These are phyloP conservation scores for Conops quadrifasciatus DNA, from an alignment of 2,888 invertebrate genomes.

Conservation along the genomic window DNA sequence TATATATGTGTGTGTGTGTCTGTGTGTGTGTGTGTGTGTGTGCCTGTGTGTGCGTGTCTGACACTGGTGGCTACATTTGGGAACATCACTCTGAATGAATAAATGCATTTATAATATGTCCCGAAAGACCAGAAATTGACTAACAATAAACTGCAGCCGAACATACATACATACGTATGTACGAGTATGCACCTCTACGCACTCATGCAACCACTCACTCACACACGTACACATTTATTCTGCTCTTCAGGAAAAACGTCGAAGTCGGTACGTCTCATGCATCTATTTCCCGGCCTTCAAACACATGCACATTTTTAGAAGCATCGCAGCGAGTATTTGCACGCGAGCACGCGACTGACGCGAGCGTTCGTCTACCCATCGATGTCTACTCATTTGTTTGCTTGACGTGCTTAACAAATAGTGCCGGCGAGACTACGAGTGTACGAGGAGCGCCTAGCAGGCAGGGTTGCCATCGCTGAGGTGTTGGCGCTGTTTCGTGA, in stretches of 20 bases:
- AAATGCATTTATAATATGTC: constrained; percentile 48
- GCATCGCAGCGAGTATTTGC: background rate
- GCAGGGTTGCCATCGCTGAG: background rate
- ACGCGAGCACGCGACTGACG: background rate
- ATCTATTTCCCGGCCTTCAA: background rate
- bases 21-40: background rate
- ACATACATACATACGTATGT: no score
- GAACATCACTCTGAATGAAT: constrained; percentile 23
- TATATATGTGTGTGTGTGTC: background rate
- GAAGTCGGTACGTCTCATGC: no score
- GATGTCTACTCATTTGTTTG: constrained; percentile 15
- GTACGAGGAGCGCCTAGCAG: background rate
- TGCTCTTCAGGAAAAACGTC: no score
- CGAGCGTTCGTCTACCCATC: background rate
- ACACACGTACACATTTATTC: no score
- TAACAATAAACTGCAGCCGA: constrained; percentile 23
- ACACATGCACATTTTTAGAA: background rate
- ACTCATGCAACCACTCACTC: no score
- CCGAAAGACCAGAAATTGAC: constrained; percentile 42
- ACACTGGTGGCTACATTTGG: constrained; percentile 9
- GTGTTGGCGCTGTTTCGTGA: background rate
- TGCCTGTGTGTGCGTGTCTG: background rate
- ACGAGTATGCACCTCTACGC: no score
- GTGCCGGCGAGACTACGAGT: constrained; percentile 22
- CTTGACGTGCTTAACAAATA: constrained; percentile 21